A percentile compares a stretch with the other conserved stretches of the same genome.
Conservation (phyloP, 1,140 invertebrate genomes). For the Pseudomyrmex concolor region DNA sequence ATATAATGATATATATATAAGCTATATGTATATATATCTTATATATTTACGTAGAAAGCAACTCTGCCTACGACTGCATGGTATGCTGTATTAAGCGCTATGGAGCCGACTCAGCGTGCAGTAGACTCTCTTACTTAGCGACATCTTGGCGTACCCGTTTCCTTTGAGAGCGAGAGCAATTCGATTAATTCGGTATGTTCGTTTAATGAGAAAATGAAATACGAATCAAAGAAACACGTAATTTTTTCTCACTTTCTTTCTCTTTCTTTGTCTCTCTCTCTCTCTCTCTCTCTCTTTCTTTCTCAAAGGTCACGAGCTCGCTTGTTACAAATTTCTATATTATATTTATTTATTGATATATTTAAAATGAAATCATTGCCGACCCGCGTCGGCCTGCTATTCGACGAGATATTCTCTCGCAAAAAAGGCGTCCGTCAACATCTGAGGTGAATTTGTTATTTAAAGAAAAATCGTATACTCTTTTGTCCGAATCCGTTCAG, state of each 20-base stretch:
- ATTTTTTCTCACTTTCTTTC: background rate
- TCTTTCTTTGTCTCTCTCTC: no score
- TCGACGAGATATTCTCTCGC: conserved; percentile 57
- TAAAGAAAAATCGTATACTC: conserved; percentile 78
- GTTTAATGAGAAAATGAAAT: background rate
- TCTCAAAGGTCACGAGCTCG: conserved; percentile 25
- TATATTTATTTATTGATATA: conserved; percentile 32
- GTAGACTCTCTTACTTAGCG: conserved; percentile 80
- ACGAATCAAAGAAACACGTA: no score
- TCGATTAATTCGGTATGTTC: background rate
- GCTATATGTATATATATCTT: background rate
- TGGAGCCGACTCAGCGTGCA: conserved; percentile 80
- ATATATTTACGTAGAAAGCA: conserved; percentile 76
- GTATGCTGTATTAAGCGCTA: conserved; percentile 83
- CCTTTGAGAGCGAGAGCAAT: conserved; percentile 17
- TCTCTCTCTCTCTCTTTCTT: background rate
- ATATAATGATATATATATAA: conserved; percentile 33
- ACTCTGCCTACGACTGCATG: conserved; percentile 82
- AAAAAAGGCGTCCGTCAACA: conserved; percentile 55
- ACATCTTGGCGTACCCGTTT: conserved; percentile 55
- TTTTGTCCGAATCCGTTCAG: conserved; percentile 85
- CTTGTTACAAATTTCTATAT: conserved; percentile 15
- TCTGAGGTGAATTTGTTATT: conserved; percentile 77
- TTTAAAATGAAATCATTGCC: conserved; percentile 55
- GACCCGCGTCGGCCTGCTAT: conserved; percentile 36